Conservation (phyloP, 1,140 invertebrate genomes). For the Zeugodacus cucurbitae region DNA sequence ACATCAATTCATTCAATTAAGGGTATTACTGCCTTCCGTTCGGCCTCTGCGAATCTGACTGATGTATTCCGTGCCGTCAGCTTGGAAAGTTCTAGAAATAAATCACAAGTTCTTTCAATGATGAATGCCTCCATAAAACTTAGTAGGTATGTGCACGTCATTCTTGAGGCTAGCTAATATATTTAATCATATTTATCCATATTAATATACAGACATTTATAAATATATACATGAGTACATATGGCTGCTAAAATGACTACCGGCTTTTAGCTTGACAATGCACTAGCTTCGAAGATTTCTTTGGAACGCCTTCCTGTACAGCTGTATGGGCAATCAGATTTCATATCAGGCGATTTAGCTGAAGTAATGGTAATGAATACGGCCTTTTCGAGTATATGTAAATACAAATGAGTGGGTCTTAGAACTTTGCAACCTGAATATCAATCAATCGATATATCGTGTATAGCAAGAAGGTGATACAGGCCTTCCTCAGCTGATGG, state of each 20-base stretch:
- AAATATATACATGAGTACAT: neutral
- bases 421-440: no score
- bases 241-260: neutral
- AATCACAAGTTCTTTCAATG: neutral
- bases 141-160: neutral
- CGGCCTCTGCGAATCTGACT: neutral
- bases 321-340: neutral
- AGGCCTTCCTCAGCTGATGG: neutral
- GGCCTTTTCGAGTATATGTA: neutral
- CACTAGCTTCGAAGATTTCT: neutral
- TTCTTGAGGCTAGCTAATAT: neutral
- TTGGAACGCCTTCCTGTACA: neutral
- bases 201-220: no score
- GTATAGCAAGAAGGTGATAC: neutral
- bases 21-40: neutral
- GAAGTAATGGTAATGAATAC: neutral
- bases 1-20: conserved; percentile 14
- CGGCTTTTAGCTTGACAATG: neutral
- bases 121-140: neutral
- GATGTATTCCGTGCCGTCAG: no score
- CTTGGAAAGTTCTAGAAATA: conserved; percentile 20
- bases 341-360: conserved; percentile 15
- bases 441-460: no score
- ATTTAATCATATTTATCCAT: no score
- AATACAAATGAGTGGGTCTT: neutral